Conservation (phyloP, 2,797 vertebrate genomes). For the Eleutherodactylus coqui region DNA sequence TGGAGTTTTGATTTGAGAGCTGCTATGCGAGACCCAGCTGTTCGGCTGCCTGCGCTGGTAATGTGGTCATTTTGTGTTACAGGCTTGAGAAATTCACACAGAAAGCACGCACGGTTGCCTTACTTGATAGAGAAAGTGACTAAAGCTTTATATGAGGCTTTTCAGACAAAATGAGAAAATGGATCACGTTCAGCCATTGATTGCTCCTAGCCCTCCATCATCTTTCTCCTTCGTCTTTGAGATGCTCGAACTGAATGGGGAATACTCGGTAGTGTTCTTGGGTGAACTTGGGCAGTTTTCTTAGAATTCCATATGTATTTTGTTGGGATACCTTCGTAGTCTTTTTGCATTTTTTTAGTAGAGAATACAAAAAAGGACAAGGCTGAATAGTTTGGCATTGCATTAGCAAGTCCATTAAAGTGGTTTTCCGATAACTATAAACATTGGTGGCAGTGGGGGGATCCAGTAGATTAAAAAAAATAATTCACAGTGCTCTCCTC, state of each 20-base stretch:
- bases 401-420: neutral
- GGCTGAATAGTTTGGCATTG: neutral
- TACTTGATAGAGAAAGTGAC: conserved; percentile 41
- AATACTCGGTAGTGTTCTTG: neutral
- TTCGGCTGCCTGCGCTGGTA: conserved; percentile 22
- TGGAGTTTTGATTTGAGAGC: conserved; percentile 54
- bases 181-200: conserved; percentile 37
- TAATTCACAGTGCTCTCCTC: too few species aligned
- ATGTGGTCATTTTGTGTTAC: conserved; percentile 50
- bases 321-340: neutral
- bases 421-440: too few species aligned
- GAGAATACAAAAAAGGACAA: neutral
- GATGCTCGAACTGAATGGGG: conserved; percentile 23
- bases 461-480: too few species aligned
- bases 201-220: conserved; percentile 1
- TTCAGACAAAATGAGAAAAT: conserved; percentile 46
- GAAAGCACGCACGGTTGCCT: conserved; percentile 47
- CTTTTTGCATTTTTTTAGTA: neutral
- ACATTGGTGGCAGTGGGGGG: too few species aligned
- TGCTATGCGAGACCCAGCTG: conserved; percentile 50
- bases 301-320: conserved; percentile 6
- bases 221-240: neutral
- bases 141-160: conserved; percentile 35
- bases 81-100: conserved; percentile 55
- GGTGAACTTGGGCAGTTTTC: neutral